Evolutionary conservation across 2,797 vertebrate genomes (phyloP), one percentile per base, ranked within the genome.

Genomic region (Odontamblyopus lacepedii): DNA sequence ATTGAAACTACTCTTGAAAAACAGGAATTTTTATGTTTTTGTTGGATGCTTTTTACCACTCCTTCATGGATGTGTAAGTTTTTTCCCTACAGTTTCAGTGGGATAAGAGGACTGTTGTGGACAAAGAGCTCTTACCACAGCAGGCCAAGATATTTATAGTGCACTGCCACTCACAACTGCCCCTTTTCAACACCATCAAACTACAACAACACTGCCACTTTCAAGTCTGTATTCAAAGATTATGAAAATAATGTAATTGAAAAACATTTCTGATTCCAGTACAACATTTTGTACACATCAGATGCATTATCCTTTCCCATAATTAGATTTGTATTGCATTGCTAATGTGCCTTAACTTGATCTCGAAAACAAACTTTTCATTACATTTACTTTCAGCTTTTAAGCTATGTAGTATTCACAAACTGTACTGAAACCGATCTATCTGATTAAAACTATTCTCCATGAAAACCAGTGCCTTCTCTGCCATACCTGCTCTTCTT

Each of bases 401-500:
- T n/a, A 55, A 55, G n/a, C 1, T 26, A 29, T 29, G 44, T 44
- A 57, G 26, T 15, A 16, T 32, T 30, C 16, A 63, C 35, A 63
- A 38, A 12, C 19, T 38, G 30, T 6, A 18, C 16, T 57, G 53
- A 59, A 61, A 16, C 59, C 23, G 7, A 19, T 38, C 4, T 15
- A 63, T 32, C 6, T 2, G 18, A 38, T 29, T 16, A 30, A 38
- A 64, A 15, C 38, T 44, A 16, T 23, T 27, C 23, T 65, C 23
- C 1, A 8, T 15, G 19, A 63, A 27, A 15, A 41, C 12, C 19
- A 30, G 27, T 68, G 53, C 55, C 62, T n/a, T 53, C 18, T 70
- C 57, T 50, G 13, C 85, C 88, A 26, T 90, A 93, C 92, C 92
- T 90, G 80, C 15, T 5, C 70, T 75, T 82, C 66, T 76, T 88